These are phyloP conservation scores for Neopelma chrysocephalum DNA, from an alignment of 2,797 vertebrate species.

Conservation along the genomic window DNA sequence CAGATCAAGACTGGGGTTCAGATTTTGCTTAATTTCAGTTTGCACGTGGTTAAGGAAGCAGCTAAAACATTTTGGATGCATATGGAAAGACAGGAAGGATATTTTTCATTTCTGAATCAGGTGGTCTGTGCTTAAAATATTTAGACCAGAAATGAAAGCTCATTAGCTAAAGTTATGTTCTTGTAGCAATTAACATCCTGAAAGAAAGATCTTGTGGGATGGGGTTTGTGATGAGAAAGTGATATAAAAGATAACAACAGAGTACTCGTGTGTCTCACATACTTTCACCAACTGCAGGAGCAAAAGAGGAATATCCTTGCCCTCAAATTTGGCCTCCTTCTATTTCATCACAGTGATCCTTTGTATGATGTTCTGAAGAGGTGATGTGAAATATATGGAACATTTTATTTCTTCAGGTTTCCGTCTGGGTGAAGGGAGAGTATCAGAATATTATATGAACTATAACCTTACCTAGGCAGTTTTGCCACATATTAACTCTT, in stretches of 20 bases:
- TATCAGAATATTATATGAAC: neutral
- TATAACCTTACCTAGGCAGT: neutral
- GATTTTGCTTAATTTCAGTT: neutral
- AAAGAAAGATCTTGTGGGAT: neutral
- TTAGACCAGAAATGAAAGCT: neutral
- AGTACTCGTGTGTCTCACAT: neutral
- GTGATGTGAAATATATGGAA: neutral
- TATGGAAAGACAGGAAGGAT: neutral
- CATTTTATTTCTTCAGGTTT: neutral
- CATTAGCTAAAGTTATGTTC: neutral
- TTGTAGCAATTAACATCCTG: neutral
- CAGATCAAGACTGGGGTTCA: neutral
- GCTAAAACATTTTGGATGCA: neutral
- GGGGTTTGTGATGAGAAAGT: neutral
- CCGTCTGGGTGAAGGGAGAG: neutral
- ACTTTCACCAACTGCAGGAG: neutral
- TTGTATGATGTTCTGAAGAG: neutral
- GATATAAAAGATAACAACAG: neutral
- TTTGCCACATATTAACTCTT: neutral
- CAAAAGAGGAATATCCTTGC: neutral
- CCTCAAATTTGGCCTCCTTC: neutral
- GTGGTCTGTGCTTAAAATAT: neutral
- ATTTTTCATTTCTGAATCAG: neutral
- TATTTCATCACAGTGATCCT: neutral
- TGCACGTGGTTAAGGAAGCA: neutral